Conservation (phyloP, 2,113 vertebrate species). For the Ctenodactylus gundi region DNA sequence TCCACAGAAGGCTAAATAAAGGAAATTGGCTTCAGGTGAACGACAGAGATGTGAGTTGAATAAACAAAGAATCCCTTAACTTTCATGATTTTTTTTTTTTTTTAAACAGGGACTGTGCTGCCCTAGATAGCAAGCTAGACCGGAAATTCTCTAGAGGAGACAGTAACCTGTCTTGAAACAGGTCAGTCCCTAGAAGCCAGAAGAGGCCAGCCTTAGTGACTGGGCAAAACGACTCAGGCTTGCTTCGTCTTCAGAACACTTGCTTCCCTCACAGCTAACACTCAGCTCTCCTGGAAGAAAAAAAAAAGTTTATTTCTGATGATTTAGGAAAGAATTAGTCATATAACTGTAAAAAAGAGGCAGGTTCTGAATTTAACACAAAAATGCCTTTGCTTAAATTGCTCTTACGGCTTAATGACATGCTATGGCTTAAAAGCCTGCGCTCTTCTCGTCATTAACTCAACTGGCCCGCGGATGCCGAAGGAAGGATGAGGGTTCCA, state of each 20-base stretch:
- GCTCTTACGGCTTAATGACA: conserved; percentile 63
- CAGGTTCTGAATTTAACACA: conserved; percentile 65
- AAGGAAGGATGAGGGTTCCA: conserved; percentile 1
- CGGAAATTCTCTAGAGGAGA: conserved; percentile 15
- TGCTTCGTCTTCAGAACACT: conserved; percentile 42
- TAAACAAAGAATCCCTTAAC: background rate
- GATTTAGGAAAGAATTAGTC: conserved; percentile 71
- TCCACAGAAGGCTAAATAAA: conserved; percentile 12
- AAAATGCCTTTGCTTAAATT: conserved; percentile 60
- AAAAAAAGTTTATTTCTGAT: conserved; percentile 71
- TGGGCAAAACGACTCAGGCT: background rate
- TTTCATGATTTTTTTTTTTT: background rate
- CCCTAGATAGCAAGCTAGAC: background rate
- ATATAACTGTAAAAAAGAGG: conserved; percentile 59
- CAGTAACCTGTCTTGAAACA: background rate
- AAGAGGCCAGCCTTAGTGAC: background rate
- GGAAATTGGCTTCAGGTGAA: conserved; percentile 34
- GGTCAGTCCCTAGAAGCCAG: background rate
- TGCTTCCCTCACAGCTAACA: conserved; percentile 48
- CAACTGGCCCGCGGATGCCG: conserved; percentile 30
- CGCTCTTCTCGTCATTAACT: conserved; percentile 47
- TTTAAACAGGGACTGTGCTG: background rate
- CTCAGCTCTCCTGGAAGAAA: conserved; percentile 53
- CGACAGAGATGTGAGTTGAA: background rate
- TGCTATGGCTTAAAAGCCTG: conserved; percentile 52